Evolutionary conservation across 2,797 vertebrate genomes (phyloP), one percentile per base, ranked within the genome.

Genomic region (Craterocephalus amniculus): DNA sequence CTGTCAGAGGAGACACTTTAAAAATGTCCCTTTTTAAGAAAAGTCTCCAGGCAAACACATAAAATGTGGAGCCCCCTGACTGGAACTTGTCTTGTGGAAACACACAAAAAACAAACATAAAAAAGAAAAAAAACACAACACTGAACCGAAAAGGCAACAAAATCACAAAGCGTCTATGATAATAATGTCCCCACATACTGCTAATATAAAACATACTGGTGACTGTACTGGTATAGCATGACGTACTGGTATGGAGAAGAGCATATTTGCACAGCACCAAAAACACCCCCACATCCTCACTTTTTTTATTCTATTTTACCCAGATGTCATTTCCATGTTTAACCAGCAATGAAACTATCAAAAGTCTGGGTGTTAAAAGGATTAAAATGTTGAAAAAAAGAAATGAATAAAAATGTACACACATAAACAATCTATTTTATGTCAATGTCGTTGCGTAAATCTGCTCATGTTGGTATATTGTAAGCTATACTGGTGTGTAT

Each of bases 211-310:
- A 80, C 73, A 69, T 83, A 86, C 84, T 83, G 87, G 83, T 78
- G 84, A 72, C 71, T 70, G 64, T 67, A 79, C 81, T 76, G 63
- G 88, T 87, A 79, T 78, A 86, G 86, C 85, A 87, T 89, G 82
- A 75, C 78, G 74, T 87, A 87, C 87, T 80, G 74, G 81, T 86
- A 87, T 79, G 79, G 79, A 80, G 63, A 83, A 73, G 64, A 91
- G 89, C 89, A 80, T 87, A 90, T 91, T 91, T 93, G 90, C 92
- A 93, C 92, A 91, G 85, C 87, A 89, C 82, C 80, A 83, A 84
- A 58, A 54, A 65, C 55, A 58, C 40, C 24, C 13, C 54, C 59
- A 34, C 49, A n/a, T n/a, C 34, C 29, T 3, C 4, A 29, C 52
- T 56, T 67, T 87, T 87, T 86, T 72, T 36, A 75, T 65, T 80